These are phyloP conservation scores for Agrochola circellaris DNA, from an alignment of 2,888 invertebrate species.

Conservation along the genomic window DNA sequence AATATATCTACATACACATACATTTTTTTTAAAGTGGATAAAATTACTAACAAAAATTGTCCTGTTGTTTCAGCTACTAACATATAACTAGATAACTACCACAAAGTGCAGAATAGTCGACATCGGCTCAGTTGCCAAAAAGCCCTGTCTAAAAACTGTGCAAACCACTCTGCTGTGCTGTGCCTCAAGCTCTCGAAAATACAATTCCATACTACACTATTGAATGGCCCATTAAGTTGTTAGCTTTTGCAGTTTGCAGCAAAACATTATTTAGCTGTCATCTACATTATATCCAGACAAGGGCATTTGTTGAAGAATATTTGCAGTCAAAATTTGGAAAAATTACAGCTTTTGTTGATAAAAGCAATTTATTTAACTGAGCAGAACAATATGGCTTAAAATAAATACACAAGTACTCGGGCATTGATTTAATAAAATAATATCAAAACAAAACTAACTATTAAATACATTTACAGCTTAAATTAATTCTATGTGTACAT, in stretches of 20 bases:
- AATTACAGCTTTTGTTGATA: background rate
- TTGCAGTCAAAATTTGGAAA: background rate
- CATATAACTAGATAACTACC: no score
- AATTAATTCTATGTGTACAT: constrained; percentile 51
- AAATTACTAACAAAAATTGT: no score
- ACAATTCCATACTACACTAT: background rate
- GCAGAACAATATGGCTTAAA: background rate
- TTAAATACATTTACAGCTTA: constrained; percentile 71
- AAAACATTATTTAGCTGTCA: background rate
- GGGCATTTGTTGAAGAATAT: background rate
- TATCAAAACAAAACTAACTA: constrained; percentile 61
- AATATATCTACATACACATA: no score
- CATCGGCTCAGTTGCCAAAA: no score
- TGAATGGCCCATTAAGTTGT: background rate
- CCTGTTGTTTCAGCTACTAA: no score
- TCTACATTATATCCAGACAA: background rate
- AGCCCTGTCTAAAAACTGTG: no score
- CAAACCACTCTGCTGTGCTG: no score
- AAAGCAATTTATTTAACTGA: background rate
- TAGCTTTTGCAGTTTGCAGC: background rate
- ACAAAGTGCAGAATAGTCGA: no score
- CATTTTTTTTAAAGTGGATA: no score
- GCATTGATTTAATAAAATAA: constrained; percentile 69
- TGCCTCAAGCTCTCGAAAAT: background rate
- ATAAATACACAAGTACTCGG: constrained; percentile 21